Evolutionary conservation across 2,888 invertebrate species (phyloP).

Genomic region (Drosophila dives): DNA sequence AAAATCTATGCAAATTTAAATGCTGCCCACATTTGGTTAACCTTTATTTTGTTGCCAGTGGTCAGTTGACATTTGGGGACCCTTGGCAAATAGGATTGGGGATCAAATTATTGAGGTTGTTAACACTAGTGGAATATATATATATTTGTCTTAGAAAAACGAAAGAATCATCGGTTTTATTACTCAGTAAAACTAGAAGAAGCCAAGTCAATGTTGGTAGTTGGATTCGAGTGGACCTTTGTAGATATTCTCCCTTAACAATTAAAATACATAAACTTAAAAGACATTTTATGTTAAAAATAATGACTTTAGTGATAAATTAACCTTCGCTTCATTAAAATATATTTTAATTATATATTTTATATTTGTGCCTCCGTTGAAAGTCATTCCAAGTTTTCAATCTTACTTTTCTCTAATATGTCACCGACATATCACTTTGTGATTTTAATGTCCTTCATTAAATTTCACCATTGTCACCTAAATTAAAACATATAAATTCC

Average conservation of each 20-base stretch:
- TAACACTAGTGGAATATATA: slow-evolving; percentile 1
- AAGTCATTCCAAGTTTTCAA: neutral
- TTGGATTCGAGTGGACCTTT: neutral
- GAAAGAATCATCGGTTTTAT: slow-evolving; percentile 35
- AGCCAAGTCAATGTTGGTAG: neutral
- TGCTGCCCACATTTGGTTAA: slow-evolving; percentile 17
- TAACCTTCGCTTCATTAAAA: neutral
- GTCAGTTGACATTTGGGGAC: slow-evolving; percentile 22
- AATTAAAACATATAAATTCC: slow-evolving; percentile 46
- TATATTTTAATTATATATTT: neutral
- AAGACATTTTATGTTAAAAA: neutral
- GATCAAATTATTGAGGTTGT: slow-evolving; percentile 1
- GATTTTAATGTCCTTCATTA: neutral
- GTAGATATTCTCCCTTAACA: neutral
- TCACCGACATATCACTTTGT: neutral
- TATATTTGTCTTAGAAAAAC: slow-evolving; percentile 6
- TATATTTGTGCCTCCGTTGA: neutral
- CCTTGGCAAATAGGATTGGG: slow-evolving; percentile 1
- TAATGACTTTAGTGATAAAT: neutral
- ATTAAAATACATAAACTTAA: neutral
- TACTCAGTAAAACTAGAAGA: neutral
- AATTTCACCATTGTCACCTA: slow-evolving; percentile 14
- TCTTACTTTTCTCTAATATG: neutral
- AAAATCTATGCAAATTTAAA: neutral
- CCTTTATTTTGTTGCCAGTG: slow-evolving; percentile 3